Evolutionary conservation across 1,140 invertebrate genomes (phyloP).

Genomic region (Macrosteles quadrilineatus): DNA sequence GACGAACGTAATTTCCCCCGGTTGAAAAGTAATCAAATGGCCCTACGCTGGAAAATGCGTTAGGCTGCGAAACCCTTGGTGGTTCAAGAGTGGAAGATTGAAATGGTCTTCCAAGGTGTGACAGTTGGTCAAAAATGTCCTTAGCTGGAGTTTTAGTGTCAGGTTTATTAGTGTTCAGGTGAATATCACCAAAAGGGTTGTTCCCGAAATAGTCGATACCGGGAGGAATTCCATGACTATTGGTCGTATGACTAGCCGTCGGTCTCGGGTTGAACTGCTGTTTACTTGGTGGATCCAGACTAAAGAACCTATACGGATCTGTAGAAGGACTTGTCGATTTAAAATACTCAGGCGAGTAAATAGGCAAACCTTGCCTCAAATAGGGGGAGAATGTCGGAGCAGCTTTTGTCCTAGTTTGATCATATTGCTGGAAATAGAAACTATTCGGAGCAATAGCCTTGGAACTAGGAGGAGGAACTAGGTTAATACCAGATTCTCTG

Average conservation of each 20-base stretch:
- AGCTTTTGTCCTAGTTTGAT: constrained; percentile 20
- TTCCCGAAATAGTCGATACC: constrained; percentile 18
- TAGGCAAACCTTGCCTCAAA: neutral
- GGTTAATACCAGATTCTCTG: constrained; percentile 29
- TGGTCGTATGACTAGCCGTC: neutral
- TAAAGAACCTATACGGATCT: constrained; percentile 8
- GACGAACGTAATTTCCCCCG: neutral
- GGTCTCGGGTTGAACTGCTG: neutral
- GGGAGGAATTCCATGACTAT: neutral
- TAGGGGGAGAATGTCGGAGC: neutral
- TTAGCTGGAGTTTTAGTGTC: constrained; percentile 32
- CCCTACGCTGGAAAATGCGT: neutral
- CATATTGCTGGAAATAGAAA: constrained; percentile 32
- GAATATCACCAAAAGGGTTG: constrained; percentile 35
- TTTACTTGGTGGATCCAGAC: neutral
- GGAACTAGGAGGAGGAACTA: constrained; percentile 24
- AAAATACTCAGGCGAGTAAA: neutral
- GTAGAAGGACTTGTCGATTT: neutral
- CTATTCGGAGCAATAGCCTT: constrained; percentile 28
- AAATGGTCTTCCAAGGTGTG: constrained; percentile 40
- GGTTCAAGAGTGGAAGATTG: constrained; percentile 28
- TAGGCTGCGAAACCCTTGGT: neutral
- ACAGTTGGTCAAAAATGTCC: constrained; percentile 38
- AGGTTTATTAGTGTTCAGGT: constrained; percentile 31
- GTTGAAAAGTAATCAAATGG: constrained; percentile 13